phyloP scores from a whole-genome alignment of 2,888 invertebrate species.

The Megastigmus dorsalis region DNA sequence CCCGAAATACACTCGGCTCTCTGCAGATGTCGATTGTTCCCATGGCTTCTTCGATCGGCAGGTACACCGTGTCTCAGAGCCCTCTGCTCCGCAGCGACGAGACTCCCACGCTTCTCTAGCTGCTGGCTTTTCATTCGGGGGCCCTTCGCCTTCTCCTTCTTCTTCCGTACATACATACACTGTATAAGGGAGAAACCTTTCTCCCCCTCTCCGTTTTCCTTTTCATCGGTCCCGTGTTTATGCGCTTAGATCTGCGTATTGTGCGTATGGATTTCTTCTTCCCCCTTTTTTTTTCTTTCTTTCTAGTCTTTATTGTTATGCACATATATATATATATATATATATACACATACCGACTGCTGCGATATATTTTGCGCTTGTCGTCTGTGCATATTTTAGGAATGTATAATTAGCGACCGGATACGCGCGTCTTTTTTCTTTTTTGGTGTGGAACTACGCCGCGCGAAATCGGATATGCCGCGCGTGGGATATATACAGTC shows the following conservation, averaged over 20 bases:
- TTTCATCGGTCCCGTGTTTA: background rate
- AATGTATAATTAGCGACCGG: background rate
- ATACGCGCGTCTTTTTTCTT: background rate
- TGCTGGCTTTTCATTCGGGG: background rate
- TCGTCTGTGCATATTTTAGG: constrained; percentile 7
- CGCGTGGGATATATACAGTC: too few relatives aligned
- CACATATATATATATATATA: too few relatives aligned
- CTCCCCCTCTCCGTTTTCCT: constrained; percentile 11
- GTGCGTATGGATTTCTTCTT: constrained; percentile 4
- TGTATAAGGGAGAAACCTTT: too few relatives aligned
- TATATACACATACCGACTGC: too few relatives aligned
- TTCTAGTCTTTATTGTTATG: background rate
- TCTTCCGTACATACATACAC: too few relatives aligned
- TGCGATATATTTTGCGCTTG: background rate
- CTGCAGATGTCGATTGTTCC: constrained; percentile 49
- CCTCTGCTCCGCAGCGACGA: too few relatives aligned
- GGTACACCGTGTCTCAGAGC: constrained; percentile 24
- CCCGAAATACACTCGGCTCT: constrained; percentile 10
- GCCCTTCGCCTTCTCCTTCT: background rate
- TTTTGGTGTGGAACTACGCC: too few relatives aligned
- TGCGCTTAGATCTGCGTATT: background rate
- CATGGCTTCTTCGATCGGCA: constrained; percentile 47
- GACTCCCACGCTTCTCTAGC: constrained; percentile 48
- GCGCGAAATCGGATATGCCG: too few relatives aligned
- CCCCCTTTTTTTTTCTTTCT: too few relatives aligned